Evolutionary conservation across 2,888 invertebrate genomes (phyloP).

Genomic region (Elysia crispata): DNA sequence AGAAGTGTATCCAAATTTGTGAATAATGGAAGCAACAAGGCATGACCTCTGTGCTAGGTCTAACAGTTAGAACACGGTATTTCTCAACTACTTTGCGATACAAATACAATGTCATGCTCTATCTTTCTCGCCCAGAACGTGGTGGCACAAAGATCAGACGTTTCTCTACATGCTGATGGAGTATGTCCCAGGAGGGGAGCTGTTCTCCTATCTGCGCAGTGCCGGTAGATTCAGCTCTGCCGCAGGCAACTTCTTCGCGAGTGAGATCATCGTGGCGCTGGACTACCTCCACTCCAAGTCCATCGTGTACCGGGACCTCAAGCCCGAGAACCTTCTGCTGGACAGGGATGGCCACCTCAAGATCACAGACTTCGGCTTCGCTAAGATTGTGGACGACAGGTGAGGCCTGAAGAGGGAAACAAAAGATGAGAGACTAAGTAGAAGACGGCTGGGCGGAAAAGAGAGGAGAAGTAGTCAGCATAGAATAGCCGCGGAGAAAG

Average conservation of each 20-base stretch:
- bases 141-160: constrained; percentile 88
- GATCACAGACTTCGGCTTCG: constrained; percentile 98
- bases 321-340: constrained; percentile 90
- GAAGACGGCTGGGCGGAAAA: constrained; percentile 13
- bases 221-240: constrained; percentile 89
- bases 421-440: background rate
- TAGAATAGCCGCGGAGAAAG: constrained; percentile 2
- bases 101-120: no score
- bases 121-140: constrained; percentile 62
- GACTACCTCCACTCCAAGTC: constrained; percentile 92
- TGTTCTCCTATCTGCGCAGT: constrained; percentile 95
- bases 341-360: constrained; percentile 96
- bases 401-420: constrained; percentile 65
- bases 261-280: constrained; percentile 94
- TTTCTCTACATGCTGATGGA: constrained; percentile 98
- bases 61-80: no score
- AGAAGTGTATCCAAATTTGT: no score
- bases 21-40: no score
- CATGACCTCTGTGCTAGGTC: no score
- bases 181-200: constrained; percentile 95
- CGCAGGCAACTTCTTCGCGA: constrained; percentile 93
- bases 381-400: constrained; percentile 93
- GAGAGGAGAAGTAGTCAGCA: constrained; percentile 15
- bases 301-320: constrained; percentile 77
- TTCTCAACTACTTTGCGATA: no score